Conservation (phyloP, 1,140 invertebrate species). For the Trissolcus basalis region DNA sequence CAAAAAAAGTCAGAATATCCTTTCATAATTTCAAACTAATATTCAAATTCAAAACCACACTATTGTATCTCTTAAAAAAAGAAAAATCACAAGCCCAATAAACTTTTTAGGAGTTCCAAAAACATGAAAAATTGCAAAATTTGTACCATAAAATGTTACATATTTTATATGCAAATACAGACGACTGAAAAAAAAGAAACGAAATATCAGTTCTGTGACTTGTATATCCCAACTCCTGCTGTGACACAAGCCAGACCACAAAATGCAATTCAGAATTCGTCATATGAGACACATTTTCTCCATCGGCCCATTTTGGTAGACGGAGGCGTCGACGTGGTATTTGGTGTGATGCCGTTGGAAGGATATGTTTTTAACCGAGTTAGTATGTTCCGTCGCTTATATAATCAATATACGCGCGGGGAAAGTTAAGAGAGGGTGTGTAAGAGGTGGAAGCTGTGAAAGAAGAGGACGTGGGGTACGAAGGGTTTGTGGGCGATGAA, state of each 20-base stretch:
- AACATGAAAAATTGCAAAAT: too few species aligned
- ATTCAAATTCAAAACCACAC: too few species aligned
- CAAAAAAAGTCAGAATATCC: too few species aligned
- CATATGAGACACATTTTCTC: conserved; percentile 37
- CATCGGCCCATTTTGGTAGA: conserved; percentile 11
- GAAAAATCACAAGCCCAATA: too few species aligned
- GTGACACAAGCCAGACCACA: conserved; percentile 8
- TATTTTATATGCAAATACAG: too few species aligned
- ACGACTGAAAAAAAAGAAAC: too few species aligned
- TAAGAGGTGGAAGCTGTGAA: conserved; percentile 41
- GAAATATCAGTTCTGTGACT: background rate
- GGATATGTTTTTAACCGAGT: conserved; percentile 62
- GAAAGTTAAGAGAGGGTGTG: conserved; percentile 47
- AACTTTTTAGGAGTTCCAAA: too few species aligned
- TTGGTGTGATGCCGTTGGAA: conserved; percentile 49
- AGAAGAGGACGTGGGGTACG: conserved; percentile 35
- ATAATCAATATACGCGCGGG: conserved; percentile 63
- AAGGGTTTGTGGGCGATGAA: conserved; percentile 25
- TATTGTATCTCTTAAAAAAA: too few species aligned
- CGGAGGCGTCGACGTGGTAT: conserved; percentile 38
- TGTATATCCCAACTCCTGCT: conserved; percentile 5
- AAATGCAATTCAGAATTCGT: conserved; percentile 23
- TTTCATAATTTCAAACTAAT: too few species aligned
- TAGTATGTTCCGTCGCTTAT: conserved; percentile 63
- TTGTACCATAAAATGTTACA: too few species aligned